Evolutionary conservation across 2,888 invertebrate species (phyloP).

Genomic region (Cyclophora punctaria): DNA sequence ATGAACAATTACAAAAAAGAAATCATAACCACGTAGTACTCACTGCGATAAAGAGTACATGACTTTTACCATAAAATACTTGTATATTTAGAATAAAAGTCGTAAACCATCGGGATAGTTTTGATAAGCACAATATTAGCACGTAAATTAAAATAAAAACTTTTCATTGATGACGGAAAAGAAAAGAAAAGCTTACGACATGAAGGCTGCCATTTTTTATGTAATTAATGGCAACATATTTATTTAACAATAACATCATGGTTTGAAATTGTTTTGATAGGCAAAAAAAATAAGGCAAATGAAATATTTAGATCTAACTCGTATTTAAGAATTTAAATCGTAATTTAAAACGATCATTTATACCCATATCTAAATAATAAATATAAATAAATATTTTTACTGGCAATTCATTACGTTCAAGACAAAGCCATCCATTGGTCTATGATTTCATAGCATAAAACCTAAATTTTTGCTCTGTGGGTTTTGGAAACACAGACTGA

Average conservation of each 20-base stretch:
- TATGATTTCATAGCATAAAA: no score
- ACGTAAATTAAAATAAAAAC: conserved; percentile 52
- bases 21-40: conserved; percentile 68
- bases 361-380: no score
- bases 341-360: no score
- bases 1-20: conserved; percentile 44
- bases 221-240: conserved; percentile 52
- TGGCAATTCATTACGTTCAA: no score
- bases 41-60: conserved; percentile 56
- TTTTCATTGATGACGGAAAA: conserved; percentile 47
- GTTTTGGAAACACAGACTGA: no score
- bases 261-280: no score
- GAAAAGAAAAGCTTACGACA: conserved; percentile 73
- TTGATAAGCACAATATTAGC: conserved; percentile 43
- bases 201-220: conserved; percentile 71
- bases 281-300: no score
- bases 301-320: no score
- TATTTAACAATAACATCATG: conserved; percentile 6
- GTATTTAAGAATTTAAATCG: no score
- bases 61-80: conserved; percentile 40
- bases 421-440: no score
- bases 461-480: no score
- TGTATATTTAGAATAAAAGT: conserved; percentile 37
- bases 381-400: no score
- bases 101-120: conserved; percentile 38